These are phyloP conservation scores for Brachionus asplanchnoidis DNA, from an alignment of 1,140 invertebrate genomes.

Conservation along the genomic window DNA sequence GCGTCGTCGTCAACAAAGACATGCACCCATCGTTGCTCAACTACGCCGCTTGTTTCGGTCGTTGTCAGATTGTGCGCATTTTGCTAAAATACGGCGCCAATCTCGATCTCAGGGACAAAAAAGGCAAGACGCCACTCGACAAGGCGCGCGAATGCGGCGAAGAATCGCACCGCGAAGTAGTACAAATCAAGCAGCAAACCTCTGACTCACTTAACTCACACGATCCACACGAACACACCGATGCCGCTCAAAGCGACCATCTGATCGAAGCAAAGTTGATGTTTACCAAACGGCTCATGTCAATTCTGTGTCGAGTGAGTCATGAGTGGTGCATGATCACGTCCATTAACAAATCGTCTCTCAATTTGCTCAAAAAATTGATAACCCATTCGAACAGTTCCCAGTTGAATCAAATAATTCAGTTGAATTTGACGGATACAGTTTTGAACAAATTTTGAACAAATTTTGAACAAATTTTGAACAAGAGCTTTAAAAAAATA, in stretches of 20 bases:
- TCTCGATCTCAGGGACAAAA: conserved; percentile 86
- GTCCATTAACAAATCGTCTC: conserved; percentile 62
- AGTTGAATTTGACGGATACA: background rate
- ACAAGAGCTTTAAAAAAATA: too few species aligned
- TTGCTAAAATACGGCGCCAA: conserved; percentile 92
- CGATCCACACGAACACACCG: background rate
- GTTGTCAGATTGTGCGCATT: conserved; percentile 79
- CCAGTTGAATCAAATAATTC: background rate
- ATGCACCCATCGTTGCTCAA: conserved; percentile 92
- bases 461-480: too few species aligned
- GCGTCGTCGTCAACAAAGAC: conserved; percentile 72
- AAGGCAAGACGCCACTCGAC: conserved; percentile 90
- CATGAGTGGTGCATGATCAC: conserved; percentile 85
- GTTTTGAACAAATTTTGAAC: too few species aligned
- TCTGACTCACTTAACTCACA: conserved; percentile 46
- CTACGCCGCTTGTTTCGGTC: conserved; percentile 96
- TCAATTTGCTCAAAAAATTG: conserved; percentile 21
- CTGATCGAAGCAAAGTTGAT: conserved; percentile 78
- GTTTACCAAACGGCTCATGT: conserved; percentile 78
- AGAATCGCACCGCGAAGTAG: conserved; percentile 71
- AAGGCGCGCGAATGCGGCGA: conserved; percentile 94
- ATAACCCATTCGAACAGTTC: background rate
- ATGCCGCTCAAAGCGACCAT: conserved; percentile 56
- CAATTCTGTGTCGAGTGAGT: conserved; percentile 90
- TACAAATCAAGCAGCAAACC: conserved; percentile 79